phyloP scores from a whole-genome alignment of 2,888 invertebrate genomes.

The Leptarthrus brevirostris region DNA sequence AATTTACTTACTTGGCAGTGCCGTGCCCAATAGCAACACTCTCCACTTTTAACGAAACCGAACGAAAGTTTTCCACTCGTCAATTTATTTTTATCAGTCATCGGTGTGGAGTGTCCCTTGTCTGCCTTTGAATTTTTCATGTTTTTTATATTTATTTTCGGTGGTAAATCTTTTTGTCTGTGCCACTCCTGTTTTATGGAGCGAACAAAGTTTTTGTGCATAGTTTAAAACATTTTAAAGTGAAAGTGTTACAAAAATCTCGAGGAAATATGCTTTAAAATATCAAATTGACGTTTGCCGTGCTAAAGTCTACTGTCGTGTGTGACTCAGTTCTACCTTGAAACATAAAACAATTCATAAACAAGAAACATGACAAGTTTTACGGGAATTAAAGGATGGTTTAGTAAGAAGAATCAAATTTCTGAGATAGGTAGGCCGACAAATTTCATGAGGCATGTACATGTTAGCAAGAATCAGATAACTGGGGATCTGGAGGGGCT shows the following conservation, averaged over 20 bases:
- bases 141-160: slow-evolving; percentile 47
- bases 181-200: slow-evolving; percentile 55
- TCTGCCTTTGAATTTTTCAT: slow-evolving; percentile 32
- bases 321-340: slow-evolving; percentile 25
- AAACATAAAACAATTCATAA: background rate
- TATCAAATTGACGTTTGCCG: slow-evolving; percentile 5
- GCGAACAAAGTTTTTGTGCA: slow-evolving; percentile 1
- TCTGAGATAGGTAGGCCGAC: slow-evolving; percentile 82
- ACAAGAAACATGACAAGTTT: slow-evolving; percentile 61
- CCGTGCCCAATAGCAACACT: no score
- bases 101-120: slow-evolving; percentile 8
- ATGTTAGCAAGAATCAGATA: slow-evolving; percentile 84
- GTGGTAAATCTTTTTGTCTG: slow-evolving; percentile 50
- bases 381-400: slow-evolving; percentile 63
- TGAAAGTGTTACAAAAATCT: slow-evolving; percentile 8
- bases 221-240: background rate
- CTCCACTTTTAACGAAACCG: slow-evolving; percentile 4
- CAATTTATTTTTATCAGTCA: slow-evolving; percentile 54
- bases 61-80: slow-evolving; percentile 48
- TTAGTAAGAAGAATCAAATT: slow-evolving; percentile 65
- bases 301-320: slow-evolving; percentile 11
- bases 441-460: slow-evolving; percentile 85
- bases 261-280: slow-evolving; percentile 48
- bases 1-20: no score
- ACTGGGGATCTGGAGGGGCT: slow-evolving; percentile 89